These are phyloP conservation scores for Nudaria mundana DNA, from an alignment of 2,888 invertebrate species.

Conservation along the genomic window DNA sequence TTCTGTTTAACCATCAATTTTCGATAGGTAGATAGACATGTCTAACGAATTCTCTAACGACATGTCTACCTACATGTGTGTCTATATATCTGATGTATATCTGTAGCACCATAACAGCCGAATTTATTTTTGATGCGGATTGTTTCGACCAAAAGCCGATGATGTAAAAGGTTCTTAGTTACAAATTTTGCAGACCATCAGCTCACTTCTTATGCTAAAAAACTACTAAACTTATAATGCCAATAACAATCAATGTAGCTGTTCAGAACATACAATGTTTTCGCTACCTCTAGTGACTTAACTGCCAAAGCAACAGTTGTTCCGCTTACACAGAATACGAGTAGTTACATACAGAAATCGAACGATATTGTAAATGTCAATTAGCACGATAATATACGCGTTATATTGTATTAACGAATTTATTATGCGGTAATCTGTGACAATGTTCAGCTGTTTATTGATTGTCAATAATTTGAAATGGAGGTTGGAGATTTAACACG, in stretches of 20 bases:
- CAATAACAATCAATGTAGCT: neutral
- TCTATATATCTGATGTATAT: no score
- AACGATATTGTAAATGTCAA: slow-evolving; percentile 63
- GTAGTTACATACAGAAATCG: slow-evolving; percentile 58
- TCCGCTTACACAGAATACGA: slow-evolving; percentile 51
- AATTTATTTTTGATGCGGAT: no score
- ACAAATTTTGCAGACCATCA: neutral
- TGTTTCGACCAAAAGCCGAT: no score
- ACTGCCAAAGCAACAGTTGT: slow-evolving; percentile 48
- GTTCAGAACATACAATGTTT: neutral
- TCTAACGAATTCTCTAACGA: no score
- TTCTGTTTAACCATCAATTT: no score
- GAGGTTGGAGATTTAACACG: neutral
- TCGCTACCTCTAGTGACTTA: slow-evolving; percentile 22
- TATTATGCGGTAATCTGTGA: slow-evolving; percentile 13
- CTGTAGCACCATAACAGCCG: no score
- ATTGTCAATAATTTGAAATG: neutral
- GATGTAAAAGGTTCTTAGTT: no score
- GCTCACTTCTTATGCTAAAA: neutral
- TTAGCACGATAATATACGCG: slow-evolving; percentile 43
- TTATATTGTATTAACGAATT: slow-evolving; percentile 24
- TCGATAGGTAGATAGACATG: no score
- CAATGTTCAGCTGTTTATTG: slow-evolving; percentile 4
- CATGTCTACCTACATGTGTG: no score
- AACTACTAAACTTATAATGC: neutral